Evolutionary conservation across 2,797 vertebrate species (phyloP), one percentile per base, ranked within the genome.

Genomic region (Clarias platycephalus): DNA sequence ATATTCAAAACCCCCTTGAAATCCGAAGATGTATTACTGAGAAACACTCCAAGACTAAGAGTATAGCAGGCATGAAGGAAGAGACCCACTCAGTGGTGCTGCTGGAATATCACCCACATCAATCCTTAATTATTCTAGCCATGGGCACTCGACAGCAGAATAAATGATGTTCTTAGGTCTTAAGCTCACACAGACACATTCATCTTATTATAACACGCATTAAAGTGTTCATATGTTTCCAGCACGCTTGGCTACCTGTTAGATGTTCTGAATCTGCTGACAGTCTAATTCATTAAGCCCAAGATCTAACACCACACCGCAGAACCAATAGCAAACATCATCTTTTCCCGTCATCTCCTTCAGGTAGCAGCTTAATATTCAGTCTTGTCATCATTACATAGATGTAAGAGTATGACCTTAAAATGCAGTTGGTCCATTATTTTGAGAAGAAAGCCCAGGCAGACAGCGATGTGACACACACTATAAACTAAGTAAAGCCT

Each of bases 401-500:
- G 86, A 88, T 84, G 71, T 71, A 77, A 79, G 72, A n/a, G 28
- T 31, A 64, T 85, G 85, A 88, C 88, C 85, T 88, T 82, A 86
- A 74, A 82, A 78, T 74, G 64, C 44, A 76, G 67, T 60, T 40
- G 78, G 78, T 80, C 85, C 83, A 89, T 85, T 88, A 85, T 86
- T 81, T 60, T 28, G 16, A 83, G 79, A 86, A 81, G 58, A 80
- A 86, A 76, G 53, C 62, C 34, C 74, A 62, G 77, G 80, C 82
- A 72, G 86, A 82, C 85, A 31, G 68, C 16, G 57, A 71, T 60
- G 74, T 85, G 88, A 89, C 88, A 89, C 62, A 82, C n/a, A 57
- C 83, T 37, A 89, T 89, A 88, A 88, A 89, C 83, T 86, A 88
- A 86, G 71, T 80, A 88, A 86, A 87, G 83, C 85, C 85, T 18